Conservation (phyloP, 2,113 vertebrate genomes). For the Rutilus rutilus region DNA sequence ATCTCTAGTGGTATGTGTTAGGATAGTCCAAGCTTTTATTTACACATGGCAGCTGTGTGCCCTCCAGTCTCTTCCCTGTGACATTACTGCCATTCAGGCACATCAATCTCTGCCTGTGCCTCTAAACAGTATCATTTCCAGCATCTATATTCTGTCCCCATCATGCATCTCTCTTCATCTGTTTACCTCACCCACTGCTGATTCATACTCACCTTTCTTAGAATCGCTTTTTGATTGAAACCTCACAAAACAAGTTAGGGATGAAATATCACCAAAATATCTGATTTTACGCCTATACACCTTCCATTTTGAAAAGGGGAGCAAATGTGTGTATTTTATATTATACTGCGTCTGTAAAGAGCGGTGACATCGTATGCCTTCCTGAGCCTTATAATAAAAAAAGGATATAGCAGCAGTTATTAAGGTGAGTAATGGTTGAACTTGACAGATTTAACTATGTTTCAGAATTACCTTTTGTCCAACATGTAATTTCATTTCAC, state of each 20-base stretch:
- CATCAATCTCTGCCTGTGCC: conserved; percentile 18
- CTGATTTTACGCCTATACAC: not conserved
- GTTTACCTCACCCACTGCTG: not conserved
- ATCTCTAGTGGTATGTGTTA: not conserved
- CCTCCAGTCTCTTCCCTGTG: conserved; percentile 43
- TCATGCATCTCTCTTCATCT: conserved; percentile 23
- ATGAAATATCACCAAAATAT: not conserved
- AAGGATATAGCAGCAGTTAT: not conserved
- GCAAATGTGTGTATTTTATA: not conserved
- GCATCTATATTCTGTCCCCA: conserved; percentile 28
- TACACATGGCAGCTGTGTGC: not conserved
- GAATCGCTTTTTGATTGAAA: conserved; percentile 14
- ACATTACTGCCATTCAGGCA: conserved; percentile 25
- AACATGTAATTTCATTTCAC: not conserved
- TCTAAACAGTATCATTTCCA: conserved; percentile 3
- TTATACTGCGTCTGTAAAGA: not conserved
- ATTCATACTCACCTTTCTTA: not conserved
- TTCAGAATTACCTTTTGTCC: not conserved
- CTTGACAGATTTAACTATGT: not conserved
- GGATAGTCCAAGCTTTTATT: conserved; percentile 16
- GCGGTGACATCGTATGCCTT: not conserved
- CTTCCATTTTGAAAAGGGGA: not conserved
- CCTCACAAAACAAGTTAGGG: not conserved
- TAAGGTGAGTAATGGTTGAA: not conserved
- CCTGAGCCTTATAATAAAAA: conserved; percentile 9